A percentile compares a stretch with the other conserved stretches of the same genome.
Evolutionary conservation across 2,113 vertebrate species (phyloP).

Genomic region (Stigmatopora nigra): DNA sequence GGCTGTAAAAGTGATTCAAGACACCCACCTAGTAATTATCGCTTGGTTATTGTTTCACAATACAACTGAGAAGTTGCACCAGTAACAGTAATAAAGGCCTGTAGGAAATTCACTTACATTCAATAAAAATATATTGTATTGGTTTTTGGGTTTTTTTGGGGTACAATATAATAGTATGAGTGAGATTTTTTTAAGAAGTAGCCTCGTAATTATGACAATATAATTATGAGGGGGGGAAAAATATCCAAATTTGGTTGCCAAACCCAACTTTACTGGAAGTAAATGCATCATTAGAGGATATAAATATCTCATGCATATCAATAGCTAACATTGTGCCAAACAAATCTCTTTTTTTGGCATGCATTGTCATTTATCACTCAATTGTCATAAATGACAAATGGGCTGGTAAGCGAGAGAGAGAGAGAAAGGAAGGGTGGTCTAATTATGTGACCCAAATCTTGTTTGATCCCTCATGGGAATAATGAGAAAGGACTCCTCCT

Average conservation of each 20-base stretch:
- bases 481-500: constrained; percentile 45
- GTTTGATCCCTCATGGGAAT: constrained; percentile 50
- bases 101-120: too few relatives aligned
- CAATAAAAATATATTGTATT: too few relatives aligned
- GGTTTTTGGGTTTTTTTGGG: too few relatives aligned
- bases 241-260: background rate
- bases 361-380: constrained; percentile 36
- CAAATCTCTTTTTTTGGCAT: constrained; percentile 22
- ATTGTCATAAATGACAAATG: constrained; percentile 47
- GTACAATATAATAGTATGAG: too few relatives aligned
- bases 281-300: constrained; percentile 32
- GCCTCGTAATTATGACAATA: too few relatives aligned
- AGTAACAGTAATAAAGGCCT: too few relatives aligned
- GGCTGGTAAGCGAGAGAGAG: constrained; percentile 7
- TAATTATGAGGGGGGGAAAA: too few relatives aligned
- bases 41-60: too few relatives aligned
- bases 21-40: too few relatives aligned
- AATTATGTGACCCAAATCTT: constrained; percentile 51
- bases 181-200: too few relatives aligned
- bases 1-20: too few relatives aligned
- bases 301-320: constrained; percentile 15
- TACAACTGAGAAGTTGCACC: too few relatives aligned
- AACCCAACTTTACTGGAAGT: constrained; percentile 19
- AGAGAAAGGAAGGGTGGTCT: constrained; percentile 9
- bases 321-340: constrained; percentile 41